phyloP scores from a whole-genome alignment of 1,140 invertebrate species.

The Acromyrmex echinatior region DNA sequence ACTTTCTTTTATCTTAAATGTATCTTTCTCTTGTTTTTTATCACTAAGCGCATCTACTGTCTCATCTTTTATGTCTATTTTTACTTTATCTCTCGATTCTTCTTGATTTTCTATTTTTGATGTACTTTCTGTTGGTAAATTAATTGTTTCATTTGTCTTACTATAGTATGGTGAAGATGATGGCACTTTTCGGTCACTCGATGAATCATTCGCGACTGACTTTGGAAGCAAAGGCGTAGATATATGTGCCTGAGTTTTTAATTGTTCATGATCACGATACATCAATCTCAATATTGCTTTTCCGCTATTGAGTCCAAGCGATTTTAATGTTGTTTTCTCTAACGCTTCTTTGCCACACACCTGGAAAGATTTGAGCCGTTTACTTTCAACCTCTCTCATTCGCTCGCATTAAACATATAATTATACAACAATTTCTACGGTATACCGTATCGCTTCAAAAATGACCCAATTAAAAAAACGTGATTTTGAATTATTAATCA shows the following conservation, averaged over 20 bases:
- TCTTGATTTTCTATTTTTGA: slow-evolving; percentile 41
- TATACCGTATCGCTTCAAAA: neutral
- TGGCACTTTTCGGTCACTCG: slow-evolving; percentile 33
- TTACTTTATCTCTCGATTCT: neutral
- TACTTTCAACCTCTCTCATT: neutral
- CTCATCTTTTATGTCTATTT: neutral
- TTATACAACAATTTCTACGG: slow-evolving; percentile 6
- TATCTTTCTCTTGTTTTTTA: neutral
- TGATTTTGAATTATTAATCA: no score
- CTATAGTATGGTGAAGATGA: slow-evolving; percentile 53
- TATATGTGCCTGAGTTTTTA: slow-evolving; percentile 89
- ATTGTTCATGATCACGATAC: slow-evolving; percentile 86
- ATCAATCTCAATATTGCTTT: slow-evolving; percentile 90
- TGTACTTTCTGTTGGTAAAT: slow-evolving; percentile 32
- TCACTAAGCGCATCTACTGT: neutral
- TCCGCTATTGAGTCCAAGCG: slow-evolving; percentile 92
- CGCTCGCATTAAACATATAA: neutral
- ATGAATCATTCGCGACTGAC: slow-evolving; percentile 61
- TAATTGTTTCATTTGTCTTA: slow-evolving; percentile 64
- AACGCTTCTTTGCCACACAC: slow-evolving; percentile 90
- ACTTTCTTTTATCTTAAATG: neutral
- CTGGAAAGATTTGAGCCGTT: slow-evolving; percentile 72
- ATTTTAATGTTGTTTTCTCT: slow-evolving; percentile 90
- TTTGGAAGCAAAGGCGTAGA: slow-evolving; percentile 85
- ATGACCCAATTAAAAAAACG: neutral